Conservation (phyloP, 2,113 vertebrate genomes). For the Alethe diademata region DNA sequence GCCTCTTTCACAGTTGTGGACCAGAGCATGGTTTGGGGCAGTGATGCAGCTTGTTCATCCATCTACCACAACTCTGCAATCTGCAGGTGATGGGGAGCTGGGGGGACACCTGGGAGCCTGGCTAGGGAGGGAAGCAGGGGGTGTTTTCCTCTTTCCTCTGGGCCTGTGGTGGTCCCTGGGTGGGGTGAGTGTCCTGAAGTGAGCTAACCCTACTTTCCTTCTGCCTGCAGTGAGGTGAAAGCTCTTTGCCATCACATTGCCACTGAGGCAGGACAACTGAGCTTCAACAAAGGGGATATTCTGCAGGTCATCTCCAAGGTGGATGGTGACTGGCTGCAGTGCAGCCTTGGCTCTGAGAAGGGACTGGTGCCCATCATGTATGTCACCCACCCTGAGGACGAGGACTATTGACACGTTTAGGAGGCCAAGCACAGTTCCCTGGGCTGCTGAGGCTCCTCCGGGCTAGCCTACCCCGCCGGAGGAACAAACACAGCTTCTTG, state of each 20-base stretch:
- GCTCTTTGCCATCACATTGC: constrained; percentile 91
- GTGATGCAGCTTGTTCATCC: neutral
- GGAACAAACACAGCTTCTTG: constrained; percentile 43
- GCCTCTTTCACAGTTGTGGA: fast-evolving
- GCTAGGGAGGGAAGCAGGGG: neutral
- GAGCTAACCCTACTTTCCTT: neutral
- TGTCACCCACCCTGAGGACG: constrained; percentile 74
- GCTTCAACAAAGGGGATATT: constrained; percentile 90
- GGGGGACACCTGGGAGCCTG: neutral
- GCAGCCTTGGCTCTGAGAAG: constrained; percentile 75
- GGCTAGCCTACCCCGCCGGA: neutral
- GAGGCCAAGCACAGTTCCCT: neutral
- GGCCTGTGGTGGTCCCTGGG: too few relatives aligned
- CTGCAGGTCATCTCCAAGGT: constrained; percentile 82
- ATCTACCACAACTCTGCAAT: neutral
- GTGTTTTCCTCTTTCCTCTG: fast-evolving
- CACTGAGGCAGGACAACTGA: constrained; percentile 88
- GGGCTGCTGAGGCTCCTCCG: neutral
- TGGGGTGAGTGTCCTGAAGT: neutral
- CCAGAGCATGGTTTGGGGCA: neutral
- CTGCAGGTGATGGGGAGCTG: neutral
- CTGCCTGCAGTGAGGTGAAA: constrained; percentile 81
- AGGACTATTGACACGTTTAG: constrained; percentile 50
- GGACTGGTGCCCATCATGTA: constrained; percentile 92
- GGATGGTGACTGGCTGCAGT: constrained; percentile 87